Evolutionary conservation across 2,888 invertebrate species (phyloP).

Genomic region (Spisula subtruncata): DNA sequence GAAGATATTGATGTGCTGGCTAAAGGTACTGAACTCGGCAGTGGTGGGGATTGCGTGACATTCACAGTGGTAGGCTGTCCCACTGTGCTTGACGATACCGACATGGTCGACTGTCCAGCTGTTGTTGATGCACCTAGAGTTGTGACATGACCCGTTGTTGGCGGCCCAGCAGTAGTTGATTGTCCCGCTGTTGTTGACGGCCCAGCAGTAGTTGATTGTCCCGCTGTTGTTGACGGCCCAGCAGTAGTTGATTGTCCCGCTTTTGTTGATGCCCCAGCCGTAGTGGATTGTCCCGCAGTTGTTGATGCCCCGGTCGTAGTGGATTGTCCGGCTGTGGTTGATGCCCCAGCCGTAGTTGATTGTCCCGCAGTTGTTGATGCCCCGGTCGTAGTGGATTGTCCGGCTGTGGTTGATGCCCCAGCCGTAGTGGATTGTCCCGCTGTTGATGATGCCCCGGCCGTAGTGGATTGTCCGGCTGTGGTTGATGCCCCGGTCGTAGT

Average conservation of each 20-base stretch:
- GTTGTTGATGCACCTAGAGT: not conserved
- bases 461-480: not conserved
- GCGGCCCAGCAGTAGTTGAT: not conserved
- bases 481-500: not conserved
- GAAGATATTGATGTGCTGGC: constrained; percentile 6
- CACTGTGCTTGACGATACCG: not conserved
- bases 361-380: not conserved
- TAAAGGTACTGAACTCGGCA: not conserved
- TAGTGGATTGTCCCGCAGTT: not conserved
- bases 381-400: not conserved
- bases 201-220: constrained; percentile 19
- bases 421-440: constrained; percentile 20
- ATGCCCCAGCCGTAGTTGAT: not conserved
- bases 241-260: not conserved
- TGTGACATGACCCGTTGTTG: constrained; percentile 20
- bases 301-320: not conserved
- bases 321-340: not conserved
- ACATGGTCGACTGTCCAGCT: constrained; percentile 11
- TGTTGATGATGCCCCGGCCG: not conserved
- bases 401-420: not conserved
- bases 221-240: not conserved
- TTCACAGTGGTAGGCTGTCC: not conserved
- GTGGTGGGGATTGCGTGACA: not conserved
- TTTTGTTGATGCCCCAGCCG: not conserved
- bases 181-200: constrained; percentile 2